Evolutionary conservation across 2,888 invertebrate species (phyloP).

Genomic region (Plebejus argus): DNA sequence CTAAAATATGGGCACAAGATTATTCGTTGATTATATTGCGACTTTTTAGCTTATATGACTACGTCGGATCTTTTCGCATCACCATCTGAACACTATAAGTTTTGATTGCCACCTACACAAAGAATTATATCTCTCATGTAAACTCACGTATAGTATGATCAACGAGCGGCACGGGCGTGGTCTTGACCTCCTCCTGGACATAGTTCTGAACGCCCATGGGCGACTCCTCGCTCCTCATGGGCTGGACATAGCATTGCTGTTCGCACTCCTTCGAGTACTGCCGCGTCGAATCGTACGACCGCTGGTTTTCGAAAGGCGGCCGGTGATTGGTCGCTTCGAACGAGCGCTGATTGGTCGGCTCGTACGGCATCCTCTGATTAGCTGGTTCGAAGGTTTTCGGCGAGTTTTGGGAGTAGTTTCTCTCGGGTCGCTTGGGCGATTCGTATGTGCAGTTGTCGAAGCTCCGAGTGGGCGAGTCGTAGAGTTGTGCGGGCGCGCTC

Average conservation of each 20-base stretch:
- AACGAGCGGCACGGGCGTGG: slow-evolving; percentile 49
- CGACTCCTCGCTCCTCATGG: slow-evolving; percentile 56
- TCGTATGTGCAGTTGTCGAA: slow-evolving; percentile 40
- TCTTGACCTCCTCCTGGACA: slow-evolving; percentile 49
- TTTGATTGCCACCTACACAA: too few species aligned
- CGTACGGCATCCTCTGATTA: slow-evolving; percentile 37
- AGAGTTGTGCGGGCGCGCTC: slow-evolving; percentile 35
- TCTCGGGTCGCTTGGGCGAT: slow-evolving; percentile 34
- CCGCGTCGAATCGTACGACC: slow-evolving; percentile 41
- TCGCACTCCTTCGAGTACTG: slow-evolving; percentile 41
- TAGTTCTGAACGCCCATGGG: slow-evolving; percentile 42
- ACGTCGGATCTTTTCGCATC: too few species aligned
- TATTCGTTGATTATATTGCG: neutral
- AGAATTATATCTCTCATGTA: neutral
- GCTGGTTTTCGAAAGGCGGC: slow-evolving; percentile 38
- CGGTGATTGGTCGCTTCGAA: slow-evolving; percentile 44
- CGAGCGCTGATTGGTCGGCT: slow-evolving; percentile 45
- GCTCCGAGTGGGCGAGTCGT: slow-evolving; percentile 35
- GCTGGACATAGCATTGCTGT: slow-evolving; percentile 49
- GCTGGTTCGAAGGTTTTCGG: slow-evolving; percentile 28
- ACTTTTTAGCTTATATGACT: too few species aligned
- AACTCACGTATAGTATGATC: slow-evolving; percentile 64
- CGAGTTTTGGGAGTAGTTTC: slow-evolving; percentile 35
- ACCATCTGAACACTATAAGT: too few species aligned
- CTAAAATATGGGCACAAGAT: slow-evolving; percentile 46